Base-by-base conservation (phyloP, 2,797 vertebrate genomes). In the Atherinosoma microstoma region DNA sequence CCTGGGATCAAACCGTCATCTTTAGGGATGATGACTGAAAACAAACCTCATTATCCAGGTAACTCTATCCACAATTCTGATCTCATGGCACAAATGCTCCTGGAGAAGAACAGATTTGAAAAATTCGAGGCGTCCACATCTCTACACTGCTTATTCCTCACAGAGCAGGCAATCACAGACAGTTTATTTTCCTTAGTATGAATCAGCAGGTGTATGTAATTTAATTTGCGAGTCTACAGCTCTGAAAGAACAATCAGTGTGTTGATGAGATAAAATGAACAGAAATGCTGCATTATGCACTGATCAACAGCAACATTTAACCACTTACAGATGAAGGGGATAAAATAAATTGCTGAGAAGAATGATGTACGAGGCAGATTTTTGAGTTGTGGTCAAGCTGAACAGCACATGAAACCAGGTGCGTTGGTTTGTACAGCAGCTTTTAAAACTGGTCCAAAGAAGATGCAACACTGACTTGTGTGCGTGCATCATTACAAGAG, bases 1-100 rank as follows among this genome's bases (percentile, higher is more conserved):
- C 3, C 13, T 80, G 68, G 67, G 45, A 70, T 68, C 38, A 34
- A 40, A 4, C 24, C 38, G 27, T 70, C 22, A 30, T 42, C 58
- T 34, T 68, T 45, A 27, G 45, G 63, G 24, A 63, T 66, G 68
- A 10, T 64, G 27, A 58, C 35, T 38, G 16, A 62, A 62, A 30
- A 30, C 13, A 32, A 1, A n/a, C 60, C 6, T 62, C 38, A 2
- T 38, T 22, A 22, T 11, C 29, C 16, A 20, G 20, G 20, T 18
- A 45, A 45, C 42, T 42, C 18, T 2, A 45, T 45, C 6, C 42
- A 42, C 5, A 16, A 42, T 42, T 42, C 15, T 42, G 15, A 18
- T 42, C 10, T 15, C 4, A 13, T 38, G 40, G 40, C 40, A 16
- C 15, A 18, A 42, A 16, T 5, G 40, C 13, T 40, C 13, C 11